phyloP scores from a whole-genome alignment of 2,888 invertebrate species.

The Lypha dubia region DNA sequence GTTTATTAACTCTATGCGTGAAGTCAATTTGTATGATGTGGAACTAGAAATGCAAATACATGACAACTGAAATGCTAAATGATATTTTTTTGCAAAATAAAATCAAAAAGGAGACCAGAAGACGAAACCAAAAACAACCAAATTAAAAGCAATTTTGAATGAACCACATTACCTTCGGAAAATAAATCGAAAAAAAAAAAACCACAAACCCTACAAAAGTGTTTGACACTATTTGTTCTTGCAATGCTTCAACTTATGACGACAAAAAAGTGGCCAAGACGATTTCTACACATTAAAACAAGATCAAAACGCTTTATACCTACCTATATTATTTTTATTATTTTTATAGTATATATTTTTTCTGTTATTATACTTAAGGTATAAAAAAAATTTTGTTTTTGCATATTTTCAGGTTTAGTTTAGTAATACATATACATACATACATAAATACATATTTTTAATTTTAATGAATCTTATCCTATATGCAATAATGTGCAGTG shows the following conservation, averaged over 20 bases:
- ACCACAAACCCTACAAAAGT: slow-evolving; percentile 41
- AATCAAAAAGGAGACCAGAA: slow-evolving; percentile 19
- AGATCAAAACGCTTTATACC: slow-evolving; percentile 60
- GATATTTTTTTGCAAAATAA: not conserved
- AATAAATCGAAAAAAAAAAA: slow-evolving; percentile 62
- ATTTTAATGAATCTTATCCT: slow-evolving; percentile 32
- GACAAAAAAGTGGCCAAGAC: slow-evolving; percentile 34
- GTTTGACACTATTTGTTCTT: slow-evolving; percentile 49
- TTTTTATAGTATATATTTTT: slow-evolving; percentile 36
- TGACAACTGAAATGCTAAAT: slow-evolving; percentile 80
- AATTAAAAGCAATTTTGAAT: slow-evolving; percentile 46
- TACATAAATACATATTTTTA: too few relatives aligned
- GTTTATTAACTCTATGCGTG: slow-evolving; percentile 93
- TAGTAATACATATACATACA: slow-evolving; percentile 19
- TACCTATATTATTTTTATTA: slow-evolving; percentile 33
- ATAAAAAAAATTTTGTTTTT: slow-evolving; percentile 48
- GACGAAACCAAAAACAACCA: slow-evolving; percentile 44
- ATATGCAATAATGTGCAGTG: slow-evolving; percentile 33
- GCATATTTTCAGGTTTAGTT: slow-evolving; percentile 58
- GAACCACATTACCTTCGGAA: slow-evolving; percentile 61
- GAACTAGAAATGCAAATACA: slow-evolving; percentile 90
- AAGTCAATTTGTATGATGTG: slow-evolving; percentile 89
- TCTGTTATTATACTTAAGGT: slow-evolving; percentile 59
- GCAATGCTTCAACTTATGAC: slow-evolving; percentile 21
- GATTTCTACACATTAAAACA: slow-evolving; percentile 57